phyloP scores from a whole-genome alignment of 2,888 invertebrate species.

The Helobdella robusta region DNA sequence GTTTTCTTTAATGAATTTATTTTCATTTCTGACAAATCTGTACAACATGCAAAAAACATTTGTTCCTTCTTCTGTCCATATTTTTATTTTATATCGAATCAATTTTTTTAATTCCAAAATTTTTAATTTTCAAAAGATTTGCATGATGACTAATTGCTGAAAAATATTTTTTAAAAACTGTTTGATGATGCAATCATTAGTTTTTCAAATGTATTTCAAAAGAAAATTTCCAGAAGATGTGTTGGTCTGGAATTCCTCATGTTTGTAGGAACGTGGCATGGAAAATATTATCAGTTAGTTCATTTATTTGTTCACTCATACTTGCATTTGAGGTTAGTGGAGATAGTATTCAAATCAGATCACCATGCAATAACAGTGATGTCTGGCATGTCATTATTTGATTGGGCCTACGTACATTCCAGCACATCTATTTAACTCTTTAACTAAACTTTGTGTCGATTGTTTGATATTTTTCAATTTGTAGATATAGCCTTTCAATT shows the following conservation, averaged over 20 bases:
- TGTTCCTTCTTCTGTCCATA: not conserved
- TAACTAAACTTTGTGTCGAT: not conserved
- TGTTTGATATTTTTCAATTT: not conserved
- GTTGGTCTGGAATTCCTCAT: slow-evolving; percentile 91
- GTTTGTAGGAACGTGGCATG: slow-evolving; percentile 65
- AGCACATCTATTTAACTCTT: no score
- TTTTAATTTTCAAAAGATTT: not conserved
- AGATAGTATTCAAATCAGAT: no score
- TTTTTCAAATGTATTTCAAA: slow-evolving; percentile 2
- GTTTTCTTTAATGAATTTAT: slow-evolving; percentile 35
- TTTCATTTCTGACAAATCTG: not conserved
- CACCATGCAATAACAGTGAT: no score
- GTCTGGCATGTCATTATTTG: no score
- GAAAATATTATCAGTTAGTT: slow-evolving; percentile 61
- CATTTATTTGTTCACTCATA: not conserved
- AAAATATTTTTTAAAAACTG: not conserved
- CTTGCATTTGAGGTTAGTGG: not conserved
- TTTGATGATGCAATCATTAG: not conserved
- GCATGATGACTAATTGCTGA: no score
- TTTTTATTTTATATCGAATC: not conserved
- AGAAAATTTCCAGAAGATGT: slow-evolving; percentile 69
- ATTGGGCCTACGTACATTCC: no score
- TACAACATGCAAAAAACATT: not conserved
- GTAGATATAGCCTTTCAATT: no score
- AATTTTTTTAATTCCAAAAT: not conserved